These are phyloP conservation scores for Psylliodes chrysocephalus DNA, from an alignment of 2,888 invertebrate species.

Conservation along the genomic window DNA sequence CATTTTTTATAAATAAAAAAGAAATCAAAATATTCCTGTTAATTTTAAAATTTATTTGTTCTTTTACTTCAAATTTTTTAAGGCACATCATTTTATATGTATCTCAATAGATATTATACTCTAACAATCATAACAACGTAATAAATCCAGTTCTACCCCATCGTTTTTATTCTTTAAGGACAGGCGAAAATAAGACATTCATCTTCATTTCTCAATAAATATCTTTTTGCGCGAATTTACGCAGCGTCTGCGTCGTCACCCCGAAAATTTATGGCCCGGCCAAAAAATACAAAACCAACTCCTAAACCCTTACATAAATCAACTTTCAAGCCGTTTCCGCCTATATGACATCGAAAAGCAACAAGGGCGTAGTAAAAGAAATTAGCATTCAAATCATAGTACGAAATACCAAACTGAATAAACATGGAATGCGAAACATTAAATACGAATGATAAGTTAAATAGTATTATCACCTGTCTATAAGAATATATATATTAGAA, in stretches of 20 bases:
- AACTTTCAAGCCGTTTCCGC: slow-evolving; percentile 48
- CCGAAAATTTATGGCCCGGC: slow-evolving; percentile 27
- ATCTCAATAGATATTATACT: background rate
- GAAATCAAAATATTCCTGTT: no score
- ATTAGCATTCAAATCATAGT: background rate
- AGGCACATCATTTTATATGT: background rate
- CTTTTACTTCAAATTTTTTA: background rate
- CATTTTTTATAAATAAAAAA: no score
- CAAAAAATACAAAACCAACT: slow-evolving; percentile 35
- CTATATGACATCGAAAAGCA: slow-evolving; percentile 47
- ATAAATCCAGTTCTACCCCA: slow-evolving; percentile 11
- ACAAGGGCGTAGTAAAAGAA: slow-evolving; percentile 4
- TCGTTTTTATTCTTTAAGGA: slow-evolving; percentile 27
- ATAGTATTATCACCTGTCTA: no score
- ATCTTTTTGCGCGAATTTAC: slow-evolving; percentile 28
- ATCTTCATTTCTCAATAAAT: slow-evolving; percentile 29
- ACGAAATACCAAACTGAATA: no score
- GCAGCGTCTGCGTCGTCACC: slow-evolving; percentile 26
- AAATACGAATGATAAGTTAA: no score
- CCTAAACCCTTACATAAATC: slow-evolving; percentile 50
- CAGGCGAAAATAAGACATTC: slow-evolving; percentile 32
- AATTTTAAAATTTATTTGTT: no score
- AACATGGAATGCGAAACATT: no score
- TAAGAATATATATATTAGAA: no score
- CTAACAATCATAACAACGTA: slow-evolving; percentile 5